Evolutionary conservation across 2,888 invertebrate genomes (phyloP).

Genomic region (Tetanocera ferruginea): DNA sequence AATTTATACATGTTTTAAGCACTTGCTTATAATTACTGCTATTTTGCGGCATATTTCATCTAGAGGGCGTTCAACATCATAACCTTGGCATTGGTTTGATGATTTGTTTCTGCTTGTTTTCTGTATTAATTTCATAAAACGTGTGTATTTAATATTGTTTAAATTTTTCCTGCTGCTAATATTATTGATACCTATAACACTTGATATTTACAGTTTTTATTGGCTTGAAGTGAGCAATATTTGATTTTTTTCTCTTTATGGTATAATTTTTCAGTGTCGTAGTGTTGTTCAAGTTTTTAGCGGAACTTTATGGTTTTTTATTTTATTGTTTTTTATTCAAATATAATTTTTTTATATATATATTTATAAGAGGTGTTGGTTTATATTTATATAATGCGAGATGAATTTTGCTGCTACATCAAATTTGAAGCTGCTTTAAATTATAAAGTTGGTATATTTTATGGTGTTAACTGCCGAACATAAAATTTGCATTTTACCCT

Average conservation of each 20-base stretch:
- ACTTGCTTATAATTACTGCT: too few species aligned
- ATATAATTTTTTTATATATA: neutral
- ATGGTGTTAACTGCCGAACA: neutral
- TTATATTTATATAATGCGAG: too few species aligned
- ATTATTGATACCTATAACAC: neutral
- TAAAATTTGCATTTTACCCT: slow-evolving; percentile 16
- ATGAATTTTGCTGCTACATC: neutral
- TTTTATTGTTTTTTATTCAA: neutral
- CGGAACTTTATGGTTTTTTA: neutral
- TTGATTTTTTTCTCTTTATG: neutral
- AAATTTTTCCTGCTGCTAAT: neutral
- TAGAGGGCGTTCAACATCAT: neutral
- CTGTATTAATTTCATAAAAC: neutral
- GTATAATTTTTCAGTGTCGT: neutral
- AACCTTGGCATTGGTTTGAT: neutral
- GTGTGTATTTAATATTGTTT: neutral
- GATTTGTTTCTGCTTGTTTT: too few species aligned
- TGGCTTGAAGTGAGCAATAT: neutral
- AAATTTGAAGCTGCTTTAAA: neutral
- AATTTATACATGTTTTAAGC: too few species aligned
- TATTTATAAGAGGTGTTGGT: neutral
- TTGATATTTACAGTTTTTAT: neutral
- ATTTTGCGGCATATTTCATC: neutral
- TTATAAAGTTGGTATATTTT: neutral
- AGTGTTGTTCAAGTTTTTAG: neutral